Evolutionary conservation across 1,140 invertebrate genomes (phyloP).

Genomic region (Antheraea pernyi): DNA sequence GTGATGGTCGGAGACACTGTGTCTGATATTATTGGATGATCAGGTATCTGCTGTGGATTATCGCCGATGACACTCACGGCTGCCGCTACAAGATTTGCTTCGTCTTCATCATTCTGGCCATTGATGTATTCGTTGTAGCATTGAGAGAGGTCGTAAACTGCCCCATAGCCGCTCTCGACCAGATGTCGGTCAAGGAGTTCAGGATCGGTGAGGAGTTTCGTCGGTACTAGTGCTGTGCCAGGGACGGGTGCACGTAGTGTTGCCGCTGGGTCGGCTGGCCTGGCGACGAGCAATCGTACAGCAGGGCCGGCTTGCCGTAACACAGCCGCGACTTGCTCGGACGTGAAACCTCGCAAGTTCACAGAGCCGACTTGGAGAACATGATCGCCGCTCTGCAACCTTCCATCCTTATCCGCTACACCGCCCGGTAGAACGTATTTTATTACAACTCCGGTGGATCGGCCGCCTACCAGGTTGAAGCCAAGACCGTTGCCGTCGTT

Average conservation of each 20-base stretch:
- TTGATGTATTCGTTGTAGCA: constrained; percentile 71
- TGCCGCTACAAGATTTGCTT: constrained; percentile 55
- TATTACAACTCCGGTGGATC: constrained; percentile 97
- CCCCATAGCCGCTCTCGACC: constrained; percentile 84
- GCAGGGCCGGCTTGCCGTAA: constrained; percentile 91
- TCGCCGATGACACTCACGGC: constrained; percentile 72
- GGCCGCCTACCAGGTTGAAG: constrained; percentile 96
- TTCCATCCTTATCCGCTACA: constrained; percentile 93
- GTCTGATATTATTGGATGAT: constrained; percentile 66
- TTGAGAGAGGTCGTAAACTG: constrained; percentile 71
- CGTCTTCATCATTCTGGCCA: constrained; percentile 56
- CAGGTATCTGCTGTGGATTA: constrained; percentile 71
- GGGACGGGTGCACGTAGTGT: constrained; percentile 84
- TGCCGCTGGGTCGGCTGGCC: constrained; percentile 88
- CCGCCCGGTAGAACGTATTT: constrained; percentile 96
- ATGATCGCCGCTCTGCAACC: constrained; percentile 95
- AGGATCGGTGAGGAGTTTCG: constrained; percentile 89
- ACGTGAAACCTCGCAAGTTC: constrained; percentile 93
- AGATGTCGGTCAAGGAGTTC: constrained; percentile 90
- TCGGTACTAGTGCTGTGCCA: constrained; percentile 85
- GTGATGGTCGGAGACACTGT: constrained; percentile 67
- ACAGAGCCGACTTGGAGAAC: constrained; percentile 96
- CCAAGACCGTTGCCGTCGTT: constrained; percentile 90
- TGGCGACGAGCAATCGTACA: constrained; percentile 93
- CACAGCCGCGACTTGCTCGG: constrained; percentile 95